Conservation (phyloP, 2,797 vertebrate genomes). For the Momotus momota region DNA sequence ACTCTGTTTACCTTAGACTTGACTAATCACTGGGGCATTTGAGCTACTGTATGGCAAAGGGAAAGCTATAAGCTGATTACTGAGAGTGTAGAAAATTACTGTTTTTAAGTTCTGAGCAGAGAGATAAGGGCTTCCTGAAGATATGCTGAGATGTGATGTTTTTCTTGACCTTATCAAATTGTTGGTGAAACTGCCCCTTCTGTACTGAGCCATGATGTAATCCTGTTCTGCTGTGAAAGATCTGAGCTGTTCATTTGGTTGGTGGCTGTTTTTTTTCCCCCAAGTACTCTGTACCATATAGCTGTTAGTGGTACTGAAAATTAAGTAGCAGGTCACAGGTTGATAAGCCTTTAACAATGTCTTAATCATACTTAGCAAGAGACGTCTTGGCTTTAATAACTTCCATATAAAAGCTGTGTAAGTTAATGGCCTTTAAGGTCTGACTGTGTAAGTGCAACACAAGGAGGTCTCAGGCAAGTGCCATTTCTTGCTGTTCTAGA, state of each 20-base stretch:
- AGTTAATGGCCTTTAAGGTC: not conserved
- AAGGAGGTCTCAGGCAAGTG: not conserved
- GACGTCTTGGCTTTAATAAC: not conserved
- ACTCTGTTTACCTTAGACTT: not conserved
- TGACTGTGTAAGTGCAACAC: not conserved
- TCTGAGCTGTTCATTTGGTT: not conserved
- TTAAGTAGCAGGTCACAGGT: not conserved
- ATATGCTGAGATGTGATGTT: not conserved
- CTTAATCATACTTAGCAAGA: not conserved
- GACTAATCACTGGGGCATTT: slow-evolving; percentile 24
- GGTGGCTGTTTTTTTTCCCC: not conserved
- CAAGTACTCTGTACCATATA: not conserved
- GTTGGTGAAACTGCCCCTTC: not conserved
- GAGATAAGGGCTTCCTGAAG: slow-evolving; percentile 34
- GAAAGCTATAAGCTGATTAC: slow-evolving; percentile 31
- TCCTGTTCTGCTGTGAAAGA: not conserved
- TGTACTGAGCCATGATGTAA: not conserved
- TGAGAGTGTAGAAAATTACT: not conserved
- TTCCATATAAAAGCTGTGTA: not conserved
- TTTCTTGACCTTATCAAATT: not conserved
- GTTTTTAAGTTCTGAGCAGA: slow-evolving; percentile 7
- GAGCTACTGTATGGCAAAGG: not conserved
- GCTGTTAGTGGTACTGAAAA: not conserved
- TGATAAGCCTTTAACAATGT: not conserved
- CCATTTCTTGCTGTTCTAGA: not conserved